phyloP scores from a whole-genome alignment of 2,113 vertebrate species.

The Bos indicus region DNA sequence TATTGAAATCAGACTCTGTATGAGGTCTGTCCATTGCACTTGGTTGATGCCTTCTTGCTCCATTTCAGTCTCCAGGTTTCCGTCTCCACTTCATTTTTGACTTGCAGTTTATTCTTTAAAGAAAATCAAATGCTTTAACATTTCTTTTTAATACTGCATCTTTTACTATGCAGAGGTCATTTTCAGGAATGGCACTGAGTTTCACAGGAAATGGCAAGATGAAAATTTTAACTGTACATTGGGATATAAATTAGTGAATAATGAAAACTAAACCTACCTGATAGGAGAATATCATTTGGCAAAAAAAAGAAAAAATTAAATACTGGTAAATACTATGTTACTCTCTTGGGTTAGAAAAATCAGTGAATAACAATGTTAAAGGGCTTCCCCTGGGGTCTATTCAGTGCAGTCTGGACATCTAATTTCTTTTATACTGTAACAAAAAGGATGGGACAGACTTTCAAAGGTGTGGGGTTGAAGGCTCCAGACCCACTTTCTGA shows the following conservation, averaged over 20 bases:
- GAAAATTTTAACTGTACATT: not conserved
- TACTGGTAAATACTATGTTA: too few species aligned
- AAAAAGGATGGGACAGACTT: conserved; percentile 43
- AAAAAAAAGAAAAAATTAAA: not conserved
- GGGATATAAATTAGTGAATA: not conserved
- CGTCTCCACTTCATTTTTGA: too few species aligned
- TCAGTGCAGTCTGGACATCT: too few species aligned
- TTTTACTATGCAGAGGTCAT: conserved; percentile 22
- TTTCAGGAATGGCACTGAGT: not conserved
- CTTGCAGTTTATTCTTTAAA: too few species aligned
- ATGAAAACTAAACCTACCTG: not conserved
- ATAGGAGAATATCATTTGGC: not conserved
- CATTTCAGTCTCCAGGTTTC: too few species aligned
- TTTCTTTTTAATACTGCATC: not conserved
- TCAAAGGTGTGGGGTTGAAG: conserved; percentile 44
- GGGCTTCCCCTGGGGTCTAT: not conserved
- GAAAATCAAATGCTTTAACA: too few species aligned
- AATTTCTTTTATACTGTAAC: not conserved
- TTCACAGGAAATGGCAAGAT: not conserved
- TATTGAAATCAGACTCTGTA: too few species aligned
- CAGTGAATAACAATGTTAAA: too few species aligned
- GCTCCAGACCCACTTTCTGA: conserved; percentile 10
- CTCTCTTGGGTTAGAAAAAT: too few species aligned
- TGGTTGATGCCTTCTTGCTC: too few species aligned
- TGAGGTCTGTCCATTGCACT: too few species aligned